Percentiles rank a stretch among this genome's conserved stretches.
Conservation (phyloP, 2,888 invertebrate species). For the Drosophila barbarae region DNA sequence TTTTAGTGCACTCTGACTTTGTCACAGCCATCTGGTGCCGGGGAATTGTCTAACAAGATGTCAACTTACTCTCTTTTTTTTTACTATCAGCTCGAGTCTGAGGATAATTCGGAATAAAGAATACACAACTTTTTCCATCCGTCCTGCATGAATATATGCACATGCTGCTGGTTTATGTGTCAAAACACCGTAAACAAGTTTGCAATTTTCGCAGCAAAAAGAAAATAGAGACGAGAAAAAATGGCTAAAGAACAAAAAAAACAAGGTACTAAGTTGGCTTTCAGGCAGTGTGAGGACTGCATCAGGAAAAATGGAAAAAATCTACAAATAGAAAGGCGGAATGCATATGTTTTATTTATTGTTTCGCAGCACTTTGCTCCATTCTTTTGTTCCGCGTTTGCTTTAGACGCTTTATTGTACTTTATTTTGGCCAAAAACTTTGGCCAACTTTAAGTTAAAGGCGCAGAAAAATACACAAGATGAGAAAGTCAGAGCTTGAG, state of each 20-base stretch:
- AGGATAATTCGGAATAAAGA: constrained; percentile 26
- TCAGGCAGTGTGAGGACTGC: constrained; percentile 13
- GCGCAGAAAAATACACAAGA: constrained; percentile 10
- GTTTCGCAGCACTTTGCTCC: constrained; percentile 26
- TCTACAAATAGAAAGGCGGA: constrained; percentile 10
- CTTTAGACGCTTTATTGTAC: constrained; percentile 38
- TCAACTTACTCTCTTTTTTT: constrained; percentile 10
- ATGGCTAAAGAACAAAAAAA: constrained; percentile 9
- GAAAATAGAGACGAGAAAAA: constrained; percentile 12
- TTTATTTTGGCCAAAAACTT: constrained; percentile 31
- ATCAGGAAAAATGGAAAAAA: constrained; percentile 1
- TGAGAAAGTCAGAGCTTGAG: constrained; percentile 6
- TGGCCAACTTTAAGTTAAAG: constrained; percentile 31
- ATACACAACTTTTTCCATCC: constrained; percentile 17
- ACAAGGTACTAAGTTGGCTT: constrained; percentile 25
- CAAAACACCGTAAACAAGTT: constrained; percentile 59
- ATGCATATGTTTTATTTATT: constrained; percentile 52
- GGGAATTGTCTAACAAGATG: constrained; percentile 27
- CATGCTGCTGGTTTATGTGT: constrained; percentile 31
- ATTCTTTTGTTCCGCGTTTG: constrained; percentile 19
- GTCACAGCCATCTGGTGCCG: constrained; percentile 22
- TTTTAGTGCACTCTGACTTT: constrained; percentile 10
- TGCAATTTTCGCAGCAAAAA: constrained; percentile 39
- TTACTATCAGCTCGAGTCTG: constrained; percentile 1
- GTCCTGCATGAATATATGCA: constrained; percentile 11